Percentiles rank a stretch among this genome's conserved stretches.
These are phyloP conservation scores for Meleagris gallopavo DNA, from an alignment of 2,113 vertebrate species.

Conservation along the genomic window DNA sequence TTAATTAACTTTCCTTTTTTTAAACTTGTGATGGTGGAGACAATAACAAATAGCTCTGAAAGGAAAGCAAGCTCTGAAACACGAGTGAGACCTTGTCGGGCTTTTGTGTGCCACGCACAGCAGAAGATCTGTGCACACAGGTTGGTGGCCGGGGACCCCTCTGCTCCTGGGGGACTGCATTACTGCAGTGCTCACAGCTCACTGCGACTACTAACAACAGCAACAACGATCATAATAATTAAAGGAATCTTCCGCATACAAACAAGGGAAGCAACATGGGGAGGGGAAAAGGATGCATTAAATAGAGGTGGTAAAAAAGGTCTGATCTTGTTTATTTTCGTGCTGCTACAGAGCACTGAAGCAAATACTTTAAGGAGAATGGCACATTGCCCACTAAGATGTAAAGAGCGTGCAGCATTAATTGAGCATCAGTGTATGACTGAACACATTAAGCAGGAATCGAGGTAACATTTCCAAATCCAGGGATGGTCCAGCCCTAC, in stretches of 20 bases:
- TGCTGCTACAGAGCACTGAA: conserved; percentile 8
- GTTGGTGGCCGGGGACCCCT: conserved; percentile 56
- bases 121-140: conserved; percentile 69
- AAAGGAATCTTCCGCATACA: conserved; percentile 35
- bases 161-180: conserved; percentile 64
- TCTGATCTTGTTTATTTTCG: conserved; percentile 39
- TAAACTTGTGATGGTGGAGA: conserved; percentile 91
- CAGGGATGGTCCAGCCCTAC: not conserved
- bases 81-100: conserved; percentile 90
- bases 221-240: conserved; percentile 47
- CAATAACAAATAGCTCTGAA: conserved; percentile 96
- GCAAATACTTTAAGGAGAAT: conserved; percentile 36
- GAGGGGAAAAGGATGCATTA: not conserved
- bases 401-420: conserved; percentile 34
- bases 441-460: conserved; percentile 42
- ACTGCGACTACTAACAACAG: conserved; percentile 32
- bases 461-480: conserved; percentile 39
- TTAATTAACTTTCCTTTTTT: conserved; percentile 99
- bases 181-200: conserved; percentile 63
- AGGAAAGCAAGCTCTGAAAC: conserved; percentile 85
- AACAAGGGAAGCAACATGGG: not conserved
- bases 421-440: conserved; percentile 55
- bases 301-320: not conserved
- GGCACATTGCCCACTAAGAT: conserved; percentile 49
- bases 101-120: conserved; percentile 85